phyloP scores from a whole-genome alignment of 2,113 vertebrate genomes.

The Cisticola juncidis region DNA sequence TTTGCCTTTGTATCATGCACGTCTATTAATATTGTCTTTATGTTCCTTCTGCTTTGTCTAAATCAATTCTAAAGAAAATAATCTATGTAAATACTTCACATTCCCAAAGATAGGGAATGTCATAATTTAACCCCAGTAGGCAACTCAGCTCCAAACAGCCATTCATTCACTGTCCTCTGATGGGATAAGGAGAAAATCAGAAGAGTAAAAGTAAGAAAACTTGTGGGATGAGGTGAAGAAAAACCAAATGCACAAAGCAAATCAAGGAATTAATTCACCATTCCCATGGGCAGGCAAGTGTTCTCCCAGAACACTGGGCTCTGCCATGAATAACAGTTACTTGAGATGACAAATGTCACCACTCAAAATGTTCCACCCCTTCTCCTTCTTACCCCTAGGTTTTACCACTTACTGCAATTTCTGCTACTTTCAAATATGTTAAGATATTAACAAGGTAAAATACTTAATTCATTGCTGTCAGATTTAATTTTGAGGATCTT shows the following conservation, averaged over 20 bases:
- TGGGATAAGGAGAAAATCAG: background rate
- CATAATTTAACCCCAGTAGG: background rate
- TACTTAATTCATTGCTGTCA: background rate
- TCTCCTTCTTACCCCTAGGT: background rate
- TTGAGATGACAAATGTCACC: background rate
- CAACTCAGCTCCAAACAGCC: accelerated
- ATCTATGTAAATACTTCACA: background rate
- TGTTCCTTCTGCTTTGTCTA: background rate
- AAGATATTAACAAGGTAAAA: background rate
- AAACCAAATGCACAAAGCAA: background rate
- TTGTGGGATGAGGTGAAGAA: background rate
- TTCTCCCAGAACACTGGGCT: background rate
- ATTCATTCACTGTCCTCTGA: background rate
- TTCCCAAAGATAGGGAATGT: background rate
- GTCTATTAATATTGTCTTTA: background rate
- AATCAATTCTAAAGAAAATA: background rate
- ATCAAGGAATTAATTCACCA: background rate
- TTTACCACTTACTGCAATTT: accelerated
- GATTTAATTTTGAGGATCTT: background rate
- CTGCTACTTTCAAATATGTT: background rate
- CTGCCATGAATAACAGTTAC: background rate
- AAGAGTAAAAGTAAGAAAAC: background rate
- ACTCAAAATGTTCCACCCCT: background rate
- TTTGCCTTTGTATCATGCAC: background rate
- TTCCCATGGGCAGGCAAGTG: accelerated